Evolutionary conservation across 2,888 invertebrate genomes (phyloP).

Genomic region (Eulithis testata): DNA sequence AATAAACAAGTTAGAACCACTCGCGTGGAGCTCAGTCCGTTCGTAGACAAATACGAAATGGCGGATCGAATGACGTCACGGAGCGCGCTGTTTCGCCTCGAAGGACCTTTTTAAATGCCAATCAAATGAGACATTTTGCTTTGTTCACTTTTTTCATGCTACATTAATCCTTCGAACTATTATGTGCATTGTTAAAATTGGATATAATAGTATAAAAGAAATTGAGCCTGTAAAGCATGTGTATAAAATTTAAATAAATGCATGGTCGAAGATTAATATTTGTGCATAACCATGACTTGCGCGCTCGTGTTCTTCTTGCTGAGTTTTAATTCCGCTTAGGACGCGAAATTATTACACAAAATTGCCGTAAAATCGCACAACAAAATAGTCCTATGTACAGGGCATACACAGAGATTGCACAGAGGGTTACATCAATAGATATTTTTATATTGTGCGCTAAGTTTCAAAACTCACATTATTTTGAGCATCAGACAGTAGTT

Average conservation of each 20-base stretch:
- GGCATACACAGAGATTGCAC: constrained; percentile 76
- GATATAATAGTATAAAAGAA: background rate
- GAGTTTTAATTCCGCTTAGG: constrained; percentile 49
- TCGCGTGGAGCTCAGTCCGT: constrained; percentile 74
- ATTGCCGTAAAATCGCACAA: constrained; percentile 76
- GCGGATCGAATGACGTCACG: constrained; percentile 49
- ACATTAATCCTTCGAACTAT: constrained; percentile 40
- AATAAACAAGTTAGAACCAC: constrained; percentile 68
- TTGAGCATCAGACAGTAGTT: constrained; percentile 83
- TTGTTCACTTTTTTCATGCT: constrained; percentile 55
- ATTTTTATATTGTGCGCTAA: constrained; percentile 81
- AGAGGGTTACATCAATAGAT: constrained; percentile 78
- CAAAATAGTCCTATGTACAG: constrained; percentile 73
- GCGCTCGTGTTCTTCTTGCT: constrained; percentile 23
- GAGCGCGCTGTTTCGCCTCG: constrained; percentile 45
- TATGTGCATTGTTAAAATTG: constrained; percentile 6
- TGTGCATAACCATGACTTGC: constrained; percentile 9
- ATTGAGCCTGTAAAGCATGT: constrained; percentile 2
- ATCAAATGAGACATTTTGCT: constrained; percentile 53
- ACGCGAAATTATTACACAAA: constrained; percentile 57
- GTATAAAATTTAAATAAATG: constrained; percentile 7
- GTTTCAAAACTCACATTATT: constrained; percentile 79
- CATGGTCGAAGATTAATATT: constrained; percentile 2
- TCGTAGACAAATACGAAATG: constrained; percentile 62
- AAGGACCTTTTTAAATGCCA: constrained; percentile 50